Evolutionary conservation across 2,113 vertebrate species (phyloP), one percentile per base, ranked within the genome.

Genomic region (Cinclus cinclus): DNA sequence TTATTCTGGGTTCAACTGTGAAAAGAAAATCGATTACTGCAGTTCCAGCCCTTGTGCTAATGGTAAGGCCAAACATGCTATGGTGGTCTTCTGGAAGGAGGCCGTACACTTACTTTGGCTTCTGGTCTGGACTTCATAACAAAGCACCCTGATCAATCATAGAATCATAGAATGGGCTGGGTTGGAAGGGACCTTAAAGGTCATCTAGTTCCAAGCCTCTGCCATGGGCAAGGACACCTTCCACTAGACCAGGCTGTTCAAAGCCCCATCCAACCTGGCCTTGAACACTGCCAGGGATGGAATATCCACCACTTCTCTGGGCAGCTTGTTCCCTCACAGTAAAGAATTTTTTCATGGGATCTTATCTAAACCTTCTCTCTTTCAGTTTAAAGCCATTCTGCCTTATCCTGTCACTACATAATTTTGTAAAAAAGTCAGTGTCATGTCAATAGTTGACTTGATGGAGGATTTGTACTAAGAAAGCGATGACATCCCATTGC

Each of bases 1-100:
- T 83, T 99, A 99, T 39, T 99, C 99, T 5, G 99, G 99, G 63
- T 99, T 99, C 97, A 99, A 99, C 98, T 99, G 99, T 47, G 99
- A 99, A 96, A 99, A 99, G 98, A 99, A 99, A 96, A 98, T 99
- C 1, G 99, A 99, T 90, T 97, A 98, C 96, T 99, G 99, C 98
- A 98, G 98, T 23, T 99, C 99, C 84, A 98, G 98, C 68, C 99
- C 99, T 33, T 99, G 99, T 88, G 97, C 98, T 65, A 99, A 99
- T 47, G 99, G 99, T 99, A 98, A 84, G 97, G 81, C 30, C 87
- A 96, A 90, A 76, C n/a, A 56, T 9, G 6, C 25, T 70, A 42
- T 13, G 6, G 30, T 42, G 28, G 30, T n/a, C 15, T 94, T 81
- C 46, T 78, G 33, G 64, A 73, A 83, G 39, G 62, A 65, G 6